Evolutionary conservation across 2,797 vertebrate genomes (phyloP).

Genomic region (Tapera naevia): DNA sequence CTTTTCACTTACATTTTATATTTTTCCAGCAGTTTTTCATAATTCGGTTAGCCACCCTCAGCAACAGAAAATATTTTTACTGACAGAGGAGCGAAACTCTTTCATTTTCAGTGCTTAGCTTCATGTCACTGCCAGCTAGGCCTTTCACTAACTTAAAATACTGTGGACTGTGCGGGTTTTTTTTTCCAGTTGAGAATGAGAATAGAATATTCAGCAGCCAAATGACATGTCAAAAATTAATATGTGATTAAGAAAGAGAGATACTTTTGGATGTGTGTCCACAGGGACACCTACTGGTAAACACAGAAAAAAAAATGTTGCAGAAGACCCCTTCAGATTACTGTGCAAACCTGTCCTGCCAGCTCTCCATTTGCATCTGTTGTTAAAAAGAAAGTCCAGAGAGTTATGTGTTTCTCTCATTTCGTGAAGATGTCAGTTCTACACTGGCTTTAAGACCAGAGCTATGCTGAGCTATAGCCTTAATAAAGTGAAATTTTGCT

Average conservation of each 20-base stretch:
- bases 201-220: neutral
- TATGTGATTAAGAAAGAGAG: neutral
- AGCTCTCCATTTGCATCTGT: neutral
- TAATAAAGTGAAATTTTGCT: neutral
- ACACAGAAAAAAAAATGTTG: neutral
- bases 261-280: constrained; percentile 6
- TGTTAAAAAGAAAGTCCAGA: neutral
- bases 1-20: neutral
- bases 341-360: neutral
- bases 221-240: neutral
- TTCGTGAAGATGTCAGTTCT: neutral
- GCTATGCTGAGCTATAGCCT: neutral
- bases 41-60: neutral
- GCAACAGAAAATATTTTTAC: neutral
- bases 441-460: neutral
- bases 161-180: neutral
- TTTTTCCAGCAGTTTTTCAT: neutral
- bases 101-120: neutral
- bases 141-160: neutral
- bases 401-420: neutral
- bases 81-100: neutral
- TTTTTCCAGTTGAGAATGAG: neutral
- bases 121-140: neutral
- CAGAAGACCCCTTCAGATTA: neutral
- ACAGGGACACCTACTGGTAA: constrained; percentile 75